Conservation (phyloP, 2,797 vertebrate species). For the Chrosomus eos region DNA sequence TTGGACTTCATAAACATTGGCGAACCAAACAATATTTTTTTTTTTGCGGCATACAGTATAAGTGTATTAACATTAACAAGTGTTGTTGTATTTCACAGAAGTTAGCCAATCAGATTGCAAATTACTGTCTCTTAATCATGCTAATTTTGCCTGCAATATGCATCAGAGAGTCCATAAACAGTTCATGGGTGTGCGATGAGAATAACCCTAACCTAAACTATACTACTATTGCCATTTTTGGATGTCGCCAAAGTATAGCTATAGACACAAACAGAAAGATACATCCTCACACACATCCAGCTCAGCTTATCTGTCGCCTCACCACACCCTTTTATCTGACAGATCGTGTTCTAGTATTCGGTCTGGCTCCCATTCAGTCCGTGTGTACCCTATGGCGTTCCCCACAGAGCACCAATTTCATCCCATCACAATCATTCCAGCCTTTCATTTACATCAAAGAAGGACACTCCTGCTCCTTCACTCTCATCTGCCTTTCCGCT, state of each 20-base stretch:
- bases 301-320: constrained; percentile 55
- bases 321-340: constrained; percentile 73
- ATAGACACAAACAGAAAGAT: constrained; percentile 26
- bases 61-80: background rate
- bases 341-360: constrained; percentile 64
- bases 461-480: constrained; percentile 32
- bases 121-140: background rate
- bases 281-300: constrained; percentile 46
- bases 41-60: background rate
- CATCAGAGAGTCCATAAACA: background rate
- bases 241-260: background rate
- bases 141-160: background rate
- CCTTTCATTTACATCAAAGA: constrained; percentile 59
- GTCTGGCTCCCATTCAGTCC: constrained; percentile 67
- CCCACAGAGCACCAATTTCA: constrained; percentile 72
- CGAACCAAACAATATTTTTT: background rate
- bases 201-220: background rate
- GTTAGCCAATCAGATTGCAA: background rate
- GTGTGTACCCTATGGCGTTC: constrained; percentile 61
- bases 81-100: background rate
- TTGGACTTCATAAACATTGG: background rate
- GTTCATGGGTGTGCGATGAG: background rate
- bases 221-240: background rate
- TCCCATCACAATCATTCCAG: constrained; percentile 70
- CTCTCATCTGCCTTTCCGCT: constrained; percentile 41